Percentiles rank a stretch among this genome's conserved stretches.
Evolutionary conservation across 2,113 vertebrate genomes (phyloP).

Genomic region (Eretmochelys imbricata): DNA sequence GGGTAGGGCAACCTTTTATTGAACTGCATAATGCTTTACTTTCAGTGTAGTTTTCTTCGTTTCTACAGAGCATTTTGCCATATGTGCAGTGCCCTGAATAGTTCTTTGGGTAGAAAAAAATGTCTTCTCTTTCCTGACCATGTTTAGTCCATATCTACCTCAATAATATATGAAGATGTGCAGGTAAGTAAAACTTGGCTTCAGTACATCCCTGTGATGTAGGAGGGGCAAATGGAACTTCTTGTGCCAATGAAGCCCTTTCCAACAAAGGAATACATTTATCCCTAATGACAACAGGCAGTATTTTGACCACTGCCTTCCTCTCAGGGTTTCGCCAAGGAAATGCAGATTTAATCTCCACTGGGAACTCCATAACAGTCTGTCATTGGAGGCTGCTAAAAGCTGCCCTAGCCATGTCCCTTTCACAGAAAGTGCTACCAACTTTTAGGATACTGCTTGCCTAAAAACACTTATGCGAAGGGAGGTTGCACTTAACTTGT

Average conservation of each 20-base stretch:
- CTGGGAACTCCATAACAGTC: background rate
- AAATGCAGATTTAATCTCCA: background rate
- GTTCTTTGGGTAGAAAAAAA: background rate
- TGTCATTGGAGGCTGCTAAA: background rate
- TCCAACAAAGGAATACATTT: background rate
- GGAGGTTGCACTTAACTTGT: background rate
- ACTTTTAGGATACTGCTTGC: background rate
- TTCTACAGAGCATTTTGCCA: conserved; percentile 33
- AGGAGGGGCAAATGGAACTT: conserved; percentile 12
- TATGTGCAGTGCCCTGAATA: conserved; percentile 11
- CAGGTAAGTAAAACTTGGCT: conserved; percentile 26
- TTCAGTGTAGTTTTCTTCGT: conserved; percentile 58
- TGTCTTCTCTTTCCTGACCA: background rate
- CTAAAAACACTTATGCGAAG: background rate
- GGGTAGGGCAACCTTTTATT: conserved; percentile 75
- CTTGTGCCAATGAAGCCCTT: background rate
- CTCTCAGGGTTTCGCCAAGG: background rate
- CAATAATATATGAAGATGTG: background rate
- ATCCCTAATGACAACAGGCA: background rate
- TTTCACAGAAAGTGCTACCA: background rate
- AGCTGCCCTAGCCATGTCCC: background rate
- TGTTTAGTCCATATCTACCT: conserved; percentile 7
- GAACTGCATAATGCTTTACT: conserved; percentile 56
- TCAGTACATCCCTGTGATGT: background rate
- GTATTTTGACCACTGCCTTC: background rate